Conservation (phyloP, 2,888 invertebrate genomes). For the Athalia circularis region DNA sequence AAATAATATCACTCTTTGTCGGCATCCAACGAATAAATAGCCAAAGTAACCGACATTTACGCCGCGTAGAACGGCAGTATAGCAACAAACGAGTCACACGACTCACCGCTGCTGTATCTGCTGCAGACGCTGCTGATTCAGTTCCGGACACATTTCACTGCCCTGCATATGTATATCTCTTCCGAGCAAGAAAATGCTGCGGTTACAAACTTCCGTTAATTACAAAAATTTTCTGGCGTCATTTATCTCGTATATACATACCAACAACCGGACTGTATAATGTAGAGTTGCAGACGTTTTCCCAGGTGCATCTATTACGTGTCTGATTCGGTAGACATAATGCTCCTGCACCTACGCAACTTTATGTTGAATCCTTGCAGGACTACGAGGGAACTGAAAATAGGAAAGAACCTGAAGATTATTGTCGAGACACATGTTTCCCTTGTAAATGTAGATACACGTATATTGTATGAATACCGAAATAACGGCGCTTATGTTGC, state of each 20-base stretch:
- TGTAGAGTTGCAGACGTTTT: neutral
- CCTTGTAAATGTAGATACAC: too few relatives aligned
- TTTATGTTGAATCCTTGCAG: too few relatives aligned
- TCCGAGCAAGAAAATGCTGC: too few relatives aligned
- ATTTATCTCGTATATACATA: neutral
- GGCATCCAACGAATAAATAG: constrained; percentile 37
- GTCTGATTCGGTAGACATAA: too few relatives aligned
- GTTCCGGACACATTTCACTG: constrained; percentile 22
- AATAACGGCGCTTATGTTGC: too few relatives aligned
- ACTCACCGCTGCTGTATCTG: constrained; percentile 9
- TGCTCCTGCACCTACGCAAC: too few relatives aligned
- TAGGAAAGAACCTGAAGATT: too few relatives aligned
- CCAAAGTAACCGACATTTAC: constrained; percentile 17
- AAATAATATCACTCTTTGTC: constrained; percentile 45
- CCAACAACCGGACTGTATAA: neutral
- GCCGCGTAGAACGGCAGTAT: neutral
- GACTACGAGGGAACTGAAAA: too few relatives aligned
- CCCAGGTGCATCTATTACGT: constrained; percentile 6
- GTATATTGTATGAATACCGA: too few relatives aligned
- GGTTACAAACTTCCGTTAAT: neutral
- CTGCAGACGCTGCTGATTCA: neutral
- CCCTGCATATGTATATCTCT: too few relatives aligned
- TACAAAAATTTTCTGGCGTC: constrained; percentile 7
- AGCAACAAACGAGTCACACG: constrained; percentile 8
- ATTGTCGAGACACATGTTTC: too few relatives aligned